These are phyloP conservation scores for Zoanthus gigantus DNA, from an alignment of 92 coral and sea anemone genomes.

Conservation along the genomic window DNA sequence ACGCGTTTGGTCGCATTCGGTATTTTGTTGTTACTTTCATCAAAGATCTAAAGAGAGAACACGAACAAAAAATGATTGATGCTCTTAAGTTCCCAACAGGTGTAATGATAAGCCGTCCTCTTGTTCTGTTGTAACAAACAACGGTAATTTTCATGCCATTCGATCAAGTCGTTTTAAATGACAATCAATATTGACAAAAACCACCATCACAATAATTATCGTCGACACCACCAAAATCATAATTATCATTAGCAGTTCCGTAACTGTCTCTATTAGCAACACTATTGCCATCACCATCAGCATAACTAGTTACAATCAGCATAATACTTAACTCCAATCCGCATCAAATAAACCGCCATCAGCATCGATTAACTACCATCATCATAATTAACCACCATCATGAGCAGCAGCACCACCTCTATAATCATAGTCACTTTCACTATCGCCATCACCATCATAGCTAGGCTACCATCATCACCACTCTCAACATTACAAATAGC, in stretches of 20 bases:
- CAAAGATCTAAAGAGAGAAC: slow-evolving; percentile 62
- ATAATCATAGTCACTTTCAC: background rate
- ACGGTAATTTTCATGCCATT: too few relatives aligned
- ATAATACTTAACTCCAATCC: background rate
- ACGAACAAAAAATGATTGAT: background rate
- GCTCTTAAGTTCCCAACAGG: background rate
- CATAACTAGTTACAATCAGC: background rate
- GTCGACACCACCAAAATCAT: background rate
- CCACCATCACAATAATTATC: background rate
- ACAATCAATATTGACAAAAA: too few relatives aligned
- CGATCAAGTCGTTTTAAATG: too few relatives aligned
- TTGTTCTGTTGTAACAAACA: too few relatives aligned
- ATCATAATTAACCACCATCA: background rate
- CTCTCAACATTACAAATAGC: background rate
- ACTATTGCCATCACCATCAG: background rate
- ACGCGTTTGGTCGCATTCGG: slow-evolving; percentile 54
- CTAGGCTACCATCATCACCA: background rate
- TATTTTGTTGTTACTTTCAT: slow-evolving; percentile 63
- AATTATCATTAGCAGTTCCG: background rate
- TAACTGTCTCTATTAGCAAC: too few relatives aligned
- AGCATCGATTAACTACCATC: background rate
- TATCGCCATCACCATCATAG: background rate
- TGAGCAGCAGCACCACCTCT: background rate
- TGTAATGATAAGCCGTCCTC: too few relatives aligned
- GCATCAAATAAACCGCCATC: background rate